These are phyloP conservation scores for Limnothrissa miodon DNA, from an alignment of 2,113 vertebrate species.

Conservation along the genomic window DNA sequence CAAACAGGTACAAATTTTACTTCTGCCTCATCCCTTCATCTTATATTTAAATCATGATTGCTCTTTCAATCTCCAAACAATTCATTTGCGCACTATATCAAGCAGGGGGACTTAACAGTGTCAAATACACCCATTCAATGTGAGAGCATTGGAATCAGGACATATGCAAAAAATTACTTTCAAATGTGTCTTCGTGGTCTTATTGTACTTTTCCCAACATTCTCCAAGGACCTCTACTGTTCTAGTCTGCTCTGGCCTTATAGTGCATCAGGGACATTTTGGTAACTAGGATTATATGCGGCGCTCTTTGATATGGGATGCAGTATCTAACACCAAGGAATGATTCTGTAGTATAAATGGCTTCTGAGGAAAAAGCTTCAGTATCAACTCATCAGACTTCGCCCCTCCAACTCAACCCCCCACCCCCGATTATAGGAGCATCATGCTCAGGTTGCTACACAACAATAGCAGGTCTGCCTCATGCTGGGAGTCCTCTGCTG, in stretches of 20 bases:
- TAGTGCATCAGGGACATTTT: too few species aligned
- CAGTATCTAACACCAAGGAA: background rate
- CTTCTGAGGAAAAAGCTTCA: conserved; percentile 9
- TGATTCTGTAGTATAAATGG: background rate
- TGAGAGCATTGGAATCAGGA: too few species aligned
- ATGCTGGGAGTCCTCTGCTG: conserved; percentile 52
- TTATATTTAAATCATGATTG: background rate
- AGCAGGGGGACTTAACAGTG: background rate
- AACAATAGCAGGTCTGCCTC: conserved; percentile 51
- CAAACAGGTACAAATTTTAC: too few species aligned
- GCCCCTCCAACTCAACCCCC: conserved; percentile 17
- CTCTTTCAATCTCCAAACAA: background rate
- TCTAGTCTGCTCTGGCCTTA: too few species aligned
- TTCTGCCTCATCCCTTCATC: too few species aligned
- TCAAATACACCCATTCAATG: background rate
- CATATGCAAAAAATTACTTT: too few species aligned
- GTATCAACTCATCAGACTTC: conserved; percentile 49
- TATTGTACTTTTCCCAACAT: too few species aligned
- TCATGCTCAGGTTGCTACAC: conserved; percentile 55
- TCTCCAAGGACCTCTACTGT: too few species aligned
- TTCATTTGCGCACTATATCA: background rate
- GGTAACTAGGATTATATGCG: too few species aligned
- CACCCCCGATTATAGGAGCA: conserved; percentile 54
- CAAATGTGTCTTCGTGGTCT: too few species aligned
- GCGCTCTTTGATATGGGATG: too few species aligned